Conservation (phyloP, 1,140 invertebrate species). For the Drosophila mauritiana region DNA sequence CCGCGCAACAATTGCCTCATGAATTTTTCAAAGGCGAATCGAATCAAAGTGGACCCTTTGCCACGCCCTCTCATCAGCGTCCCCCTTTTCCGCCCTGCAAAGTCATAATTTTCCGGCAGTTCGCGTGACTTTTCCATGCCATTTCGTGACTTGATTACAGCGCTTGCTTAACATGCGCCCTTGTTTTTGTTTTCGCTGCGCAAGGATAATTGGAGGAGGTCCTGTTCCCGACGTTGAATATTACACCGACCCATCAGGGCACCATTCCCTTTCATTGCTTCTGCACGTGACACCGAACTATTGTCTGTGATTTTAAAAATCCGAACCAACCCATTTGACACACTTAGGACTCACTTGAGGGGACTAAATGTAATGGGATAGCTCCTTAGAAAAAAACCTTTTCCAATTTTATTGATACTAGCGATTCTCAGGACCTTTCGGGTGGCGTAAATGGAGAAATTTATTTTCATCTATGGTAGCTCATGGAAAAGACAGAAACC, state of each 20-base stretch:
- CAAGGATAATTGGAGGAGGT: conserved; percentile 24
- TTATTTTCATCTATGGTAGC: neutral
- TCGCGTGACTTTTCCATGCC: conserved; percentile 70
- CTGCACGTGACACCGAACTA: conserved; percentile 65
- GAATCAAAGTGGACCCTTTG: conserved; percentile 57
- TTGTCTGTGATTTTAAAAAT: conserved; percentile 68
- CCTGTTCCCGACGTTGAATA: neutral
- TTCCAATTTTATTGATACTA: neutral
- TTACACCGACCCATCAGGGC: conserved; percentile 6
- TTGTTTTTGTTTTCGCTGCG: conserved; percentile 36
- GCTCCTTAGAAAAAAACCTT: conserved; percentile 2
- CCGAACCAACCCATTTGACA: conserved; percentile 33
- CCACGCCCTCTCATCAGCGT: conserved; percentile 37
- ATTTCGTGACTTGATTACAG: conserved; percentile 77
- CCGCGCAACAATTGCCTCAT: conserved; percentile 62
- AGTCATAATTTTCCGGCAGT: conserved; percentile 77
- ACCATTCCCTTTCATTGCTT: conserved; percentile 5
- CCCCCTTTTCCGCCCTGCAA: conserved; percentile 21
- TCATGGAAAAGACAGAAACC: no score
- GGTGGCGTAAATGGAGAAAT: neutral
- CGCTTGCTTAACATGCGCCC: conserved; percentile 54
- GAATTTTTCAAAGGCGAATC: conserved; percentile 77
- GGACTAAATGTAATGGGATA: neutral
- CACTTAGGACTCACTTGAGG: conserved; percentile 13
- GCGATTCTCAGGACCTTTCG: neutral